These are phyloP conservation scores for Zygaena filipendulae DNA, from an alignment of 2,888 invertebrate genomes.

Conservation along the genomic window DNA sequence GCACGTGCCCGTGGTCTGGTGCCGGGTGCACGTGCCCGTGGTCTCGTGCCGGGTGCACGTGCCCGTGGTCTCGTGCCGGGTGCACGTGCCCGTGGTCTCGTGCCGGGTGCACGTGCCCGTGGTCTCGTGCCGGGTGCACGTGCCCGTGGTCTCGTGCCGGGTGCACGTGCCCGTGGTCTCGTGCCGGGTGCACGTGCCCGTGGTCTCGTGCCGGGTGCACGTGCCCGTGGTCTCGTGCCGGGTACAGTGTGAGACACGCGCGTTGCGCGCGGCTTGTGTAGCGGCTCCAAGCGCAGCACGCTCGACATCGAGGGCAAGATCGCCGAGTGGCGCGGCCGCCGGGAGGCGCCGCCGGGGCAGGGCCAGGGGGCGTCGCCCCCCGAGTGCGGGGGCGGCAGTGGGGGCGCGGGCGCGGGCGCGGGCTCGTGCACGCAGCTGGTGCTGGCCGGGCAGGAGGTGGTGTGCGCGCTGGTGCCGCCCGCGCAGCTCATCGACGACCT, in stretches of 20 bases:
- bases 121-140: too few species aligned
- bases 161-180: too few species aligned
- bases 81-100: too few species aligned
- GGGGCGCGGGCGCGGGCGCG: constrained; percentile 10
- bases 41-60: too few species aligned
- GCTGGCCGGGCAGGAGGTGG: constrained; percentile 41
- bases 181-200: too few species aligned
- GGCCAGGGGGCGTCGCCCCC: constrained; percentile 14
- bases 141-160: too few species aligned
- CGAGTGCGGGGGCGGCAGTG: constrained; percentile 10
- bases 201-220: too few species aligned
- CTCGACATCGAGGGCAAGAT: constrained; percentile 65
- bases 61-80: too few species aligned
- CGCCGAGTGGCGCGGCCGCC: constrained; percentile 51
- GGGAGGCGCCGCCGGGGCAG: constrained; percentile 24
- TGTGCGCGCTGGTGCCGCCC: constrained; percentile 43
- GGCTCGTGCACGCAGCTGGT: constrained; percentile 29
- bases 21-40: too few species aligned
- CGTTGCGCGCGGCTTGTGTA: constrained; percentile 17
- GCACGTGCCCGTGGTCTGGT: too few species aligned
- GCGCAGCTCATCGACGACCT: constrained; percentile 52
- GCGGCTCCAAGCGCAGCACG: constrained; percentile 60
- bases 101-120: too few species aligned
- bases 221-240: too few species aligned
- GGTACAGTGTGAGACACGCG: constrained; percentile 2